Evolutionary conservation across 1,140 invertebrate species (phyloP).

Genomic region (Periplaneta americana): DNA sequence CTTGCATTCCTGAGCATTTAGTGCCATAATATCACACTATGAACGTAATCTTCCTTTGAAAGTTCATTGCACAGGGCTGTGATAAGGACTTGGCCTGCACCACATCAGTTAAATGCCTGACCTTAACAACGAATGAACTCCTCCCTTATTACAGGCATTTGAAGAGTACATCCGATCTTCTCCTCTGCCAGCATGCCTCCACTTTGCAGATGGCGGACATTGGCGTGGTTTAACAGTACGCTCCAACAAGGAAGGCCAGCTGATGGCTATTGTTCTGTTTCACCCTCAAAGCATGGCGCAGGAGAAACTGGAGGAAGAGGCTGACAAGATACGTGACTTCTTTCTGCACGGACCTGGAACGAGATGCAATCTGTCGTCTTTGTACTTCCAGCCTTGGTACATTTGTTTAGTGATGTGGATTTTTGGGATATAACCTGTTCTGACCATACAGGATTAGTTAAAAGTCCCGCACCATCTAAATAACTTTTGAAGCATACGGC

Average conservation of each 20-base stretch:
- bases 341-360: constrained; percentile 26
- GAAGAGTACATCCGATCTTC: constrained; percentile 40
- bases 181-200: constrained; percentile 35
- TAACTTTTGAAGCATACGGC: too few species aligned
- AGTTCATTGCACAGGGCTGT: too few species aligned
- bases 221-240: constrained; percentile 45
- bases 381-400: constrained; percentile 36
- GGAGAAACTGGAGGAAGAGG: constrained; percentile 33
- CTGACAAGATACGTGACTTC: constrained; percentile 30
- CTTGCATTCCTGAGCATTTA: too few species aligned
- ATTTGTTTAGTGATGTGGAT: not conserved
- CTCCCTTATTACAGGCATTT: constrained; percentile 34
- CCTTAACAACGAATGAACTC: too few species aligned
- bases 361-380: constrained; percentile 21
- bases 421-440: not conserved
- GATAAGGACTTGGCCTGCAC: too few species aligned
- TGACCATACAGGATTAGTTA: too few species aligned
- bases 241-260: constrained; percentile 35
- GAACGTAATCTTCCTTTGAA: too few species aligned
- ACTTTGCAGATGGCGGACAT: constrained; percentile 40
- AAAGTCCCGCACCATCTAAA: too few species aligned
- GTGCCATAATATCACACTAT: too few species aligned
- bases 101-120: too few species aligned
- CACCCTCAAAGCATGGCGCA: constrained; percentile 39
- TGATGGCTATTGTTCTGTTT: constrained; percentile 41